These are phyloP conservation scores for Potorous gilbertii DNA, from an alignment of 2,797 vertebrate genomes.

Conservation along the genomic window DNA sequence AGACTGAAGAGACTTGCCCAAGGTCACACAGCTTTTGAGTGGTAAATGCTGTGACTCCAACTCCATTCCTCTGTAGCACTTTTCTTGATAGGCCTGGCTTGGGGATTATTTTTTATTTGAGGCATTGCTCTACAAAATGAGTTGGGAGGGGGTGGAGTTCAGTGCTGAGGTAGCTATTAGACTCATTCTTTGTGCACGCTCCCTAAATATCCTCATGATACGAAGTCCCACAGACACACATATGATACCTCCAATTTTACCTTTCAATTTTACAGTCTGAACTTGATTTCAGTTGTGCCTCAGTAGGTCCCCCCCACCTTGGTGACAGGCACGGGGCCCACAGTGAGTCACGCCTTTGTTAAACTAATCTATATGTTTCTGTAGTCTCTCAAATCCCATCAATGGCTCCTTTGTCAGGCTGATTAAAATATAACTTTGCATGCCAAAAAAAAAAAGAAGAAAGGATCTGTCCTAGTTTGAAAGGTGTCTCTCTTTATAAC, in stretches of 20 bases:
- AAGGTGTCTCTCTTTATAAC: constrained; percentile 79
- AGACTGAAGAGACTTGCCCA: neutral
- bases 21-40: neutral
- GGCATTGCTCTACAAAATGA: neutral
- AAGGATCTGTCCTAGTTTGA: constrained; percentile 69
- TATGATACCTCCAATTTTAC: neutral
- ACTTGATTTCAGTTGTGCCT: constrained; percentile 2
- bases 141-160: neutral
- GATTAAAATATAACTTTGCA: constrained; percentile 83
- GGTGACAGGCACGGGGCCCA: constrained; percentile 53
- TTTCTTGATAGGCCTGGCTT: constrained; percentile 21
- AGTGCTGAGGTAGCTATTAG: neutral
- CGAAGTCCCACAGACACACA: neutral
- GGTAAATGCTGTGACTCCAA: neutral
- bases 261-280: constrained; percentile 10
- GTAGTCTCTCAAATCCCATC: constrained; percentile 76
- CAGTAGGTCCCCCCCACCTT: neutral
- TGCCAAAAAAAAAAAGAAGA: constrained; percentile 72
- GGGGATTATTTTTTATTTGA: neutral
- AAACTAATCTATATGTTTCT: constrained; percentile 83
- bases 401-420: constrained; percentile 82
- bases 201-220: neutral
- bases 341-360: constrained; percentile 81
- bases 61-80: neutral
- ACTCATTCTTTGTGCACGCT: constrained; percentile 13